phyloP scores from a whole-genome alignment of 1,140 invertebrate species.

The Diorhabda carinulata region DNA sequence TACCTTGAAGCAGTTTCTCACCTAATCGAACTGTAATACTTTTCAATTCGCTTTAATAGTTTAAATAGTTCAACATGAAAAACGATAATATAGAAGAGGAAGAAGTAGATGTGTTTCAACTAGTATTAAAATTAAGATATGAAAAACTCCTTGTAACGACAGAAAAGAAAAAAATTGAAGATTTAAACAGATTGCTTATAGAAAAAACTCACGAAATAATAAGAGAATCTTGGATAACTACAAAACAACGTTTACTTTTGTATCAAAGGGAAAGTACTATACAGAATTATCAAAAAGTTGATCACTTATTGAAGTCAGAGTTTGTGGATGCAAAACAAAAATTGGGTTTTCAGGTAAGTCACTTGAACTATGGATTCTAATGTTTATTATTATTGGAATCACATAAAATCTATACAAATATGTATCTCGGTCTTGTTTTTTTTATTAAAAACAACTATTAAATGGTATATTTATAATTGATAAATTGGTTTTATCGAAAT shows the following conservation, averaged over 20 bases:
- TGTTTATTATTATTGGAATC: too few species aligned
- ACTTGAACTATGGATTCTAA: neutral
- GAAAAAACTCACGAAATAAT: constrained; percentile 27
- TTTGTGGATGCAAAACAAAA: constrained; percentile 88
- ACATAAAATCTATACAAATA: too few species aligned
- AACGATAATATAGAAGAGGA: constrained; percentile 33
- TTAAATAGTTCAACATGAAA: constrained; percentile 30
- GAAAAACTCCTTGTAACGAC: constrained; percentile 70
- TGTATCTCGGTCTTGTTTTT: too few species aligned
- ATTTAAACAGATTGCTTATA: constrained; percentile 66
- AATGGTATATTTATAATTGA: too few species aligned
- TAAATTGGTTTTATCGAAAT: too few species aligned
- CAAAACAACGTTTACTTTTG: constrained; percentile 81
- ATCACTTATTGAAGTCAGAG: constrained; percentile 69
- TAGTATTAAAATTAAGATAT: constrained; percentile 65
- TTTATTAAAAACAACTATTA: too few species aligned
- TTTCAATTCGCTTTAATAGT: neutral
- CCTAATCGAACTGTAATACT: neutral
- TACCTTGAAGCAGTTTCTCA: neutral
- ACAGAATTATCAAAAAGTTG: constrained; percentile 72
- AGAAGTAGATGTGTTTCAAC: constrained; percentile 59
- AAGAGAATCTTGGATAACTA: constrained; percentile 72
- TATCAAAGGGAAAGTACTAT: constrained; percentile 70
- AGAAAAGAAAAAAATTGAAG: constrained; percentile 68
- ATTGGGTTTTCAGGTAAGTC: constrained; percentile 68